Evolutionary conservation across 2,113 vertebrate genomes (phyloP), one percentile per base, ranked within the genome.

Genomic region (Thinocorus orbignyianus): DNA sequence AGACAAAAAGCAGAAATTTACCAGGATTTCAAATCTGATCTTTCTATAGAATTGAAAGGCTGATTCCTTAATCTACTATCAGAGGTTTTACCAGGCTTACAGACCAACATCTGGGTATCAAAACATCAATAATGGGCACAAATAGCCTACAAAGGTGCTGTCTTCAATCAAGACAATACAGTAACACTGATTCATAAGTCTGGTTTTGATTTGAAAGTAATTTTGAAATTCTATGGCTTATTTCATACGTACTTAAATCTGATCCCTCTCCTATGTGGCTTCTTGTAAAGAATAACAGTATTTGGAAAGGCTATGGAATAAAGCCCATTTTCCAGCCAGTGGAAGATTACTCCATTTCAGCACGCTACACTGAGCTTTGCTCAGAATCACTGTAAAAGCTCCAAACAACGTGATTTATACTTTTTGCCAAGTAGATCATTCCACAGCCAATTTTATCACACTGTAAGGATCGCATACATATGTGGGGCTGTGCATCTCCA

Each of bases 141-240:
- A 84, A 73, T 23, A 62, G 11, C 24, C 35, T 37, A 25, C 17
- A 13, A 37, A 93, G 78, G 7, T 80, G 14, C 31, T 57, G 69
- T 42, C 80, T 89, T 92, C 72, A 91, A 79, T 85, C 48, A 71
- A 92, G 13, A 77, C 31, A 89, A 54, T 28, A 41, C 52, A 94
- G 33, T 10, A 91, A 71, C 9, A 79, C 14, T 2, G 2, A 72
- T 80, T 80, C 25, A 51, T 81, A 88, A 73, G 93, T 77, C 62
- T 94, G 84, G 46, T 72, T 95, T 88, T 89, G 37, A 93, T 95
- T 93, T 93, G 51, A 83, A 81, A 92, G 54, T 10, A 92, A 89
- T 91, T 91, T 95, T 85, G 52, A 80, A 87, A 66, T 66, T 73
- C 37, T 72, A 68, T 24, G 17, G 16, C 22, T 70, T 77, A 81